Evolutionary conservation across 2,888 invertebrate genomes (phyloP).

Genomic region (Thecocarcelia acutangulata): DNA sequence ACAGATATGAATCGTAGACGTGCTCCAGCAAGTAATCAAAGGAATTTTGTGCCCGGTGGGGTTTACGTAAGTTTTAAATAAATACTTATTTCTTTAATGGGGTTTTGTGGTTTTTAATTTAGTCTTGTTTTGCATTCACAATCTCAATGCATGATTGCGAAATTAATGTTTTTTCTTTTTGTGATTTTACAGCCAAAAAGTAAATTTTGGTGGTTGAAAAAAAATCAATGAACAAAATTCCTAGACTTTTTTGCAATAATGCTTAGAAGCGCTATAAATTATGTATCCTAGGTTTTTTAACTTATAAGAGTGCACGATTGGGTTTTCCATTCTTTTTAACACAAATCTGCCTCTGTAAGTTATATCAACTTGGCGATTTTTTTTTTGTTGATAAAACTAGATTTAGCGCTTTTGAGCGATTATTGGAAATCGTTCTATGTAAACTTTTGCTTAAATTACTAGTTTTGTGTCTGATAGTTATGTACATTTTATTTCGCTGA

Average conservation of each 20-base stretch:
- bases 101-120: too few species aligned
- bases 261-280: conserved; percentile 72
- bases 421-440: conserved; percentile 76
- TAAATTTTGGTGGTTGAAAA: conserved; percentile 68
- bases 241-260: conserved; percentile 78
- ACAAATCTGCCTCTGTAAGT: conserved; percentile 40
- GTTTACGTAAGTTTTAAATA: conserved; percentile 73
- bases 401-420: conserved; percentile 69
- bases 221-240: conserved; percentile 64
- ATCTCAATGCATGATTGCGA: background rate
- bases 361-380: conserved; percentile 60
- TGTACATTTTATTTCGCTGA: conserved; percentile 81
- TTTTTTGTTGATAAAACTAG: conserved; percentile 19
- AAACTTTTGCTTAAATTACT: conserved; percentile 77
- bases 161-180: conserved; percentile 60
- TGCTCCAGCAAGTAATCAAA: conserved; percentile 38
- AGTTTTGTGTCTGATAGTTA: conserved; percentile 80
- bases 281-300: conserved; percentile 66
- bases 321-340: conserved; percentile 6
- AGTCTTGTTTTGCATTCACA: too few species aligned
- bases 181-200: conserved; percentile 71
- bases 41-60: conserved; percentile 73
- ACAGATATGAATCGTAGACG: conserved; percentile 74
- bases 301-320: conserved; percentile 50
- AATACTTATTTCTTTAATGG: background rate